phyloP scores from a whole-genome alignment of 2,888 invertebrate genomes.

The Cynaeus angustus region DNA sequence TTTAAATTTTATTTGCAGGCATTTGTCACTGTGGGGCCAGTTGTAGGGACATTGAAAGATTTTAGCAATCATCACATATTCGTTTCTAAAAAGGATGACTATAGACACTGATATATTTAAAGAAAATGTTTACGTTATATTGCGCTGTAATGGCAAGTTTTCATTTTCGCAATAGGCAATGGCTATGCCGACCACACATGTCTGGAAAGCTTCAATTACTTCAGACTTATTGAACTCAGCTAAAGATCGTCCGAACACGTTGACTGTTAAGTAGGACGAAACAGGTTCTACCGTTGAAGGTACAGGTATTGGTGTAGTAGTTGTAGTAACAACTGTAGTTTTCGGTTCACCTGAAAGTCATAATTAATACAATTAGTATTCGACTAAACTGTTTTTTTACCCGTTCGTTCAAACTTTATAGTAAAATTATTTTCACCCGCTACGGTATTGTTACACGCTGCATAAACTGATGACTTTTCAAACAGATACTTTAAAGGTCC shows the following conservation, averaged over 20 bases:
- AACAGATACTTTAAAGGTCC: slow-evolving; percentile 32
- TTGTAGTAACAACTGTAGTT: slow-evolving; percentile 30
- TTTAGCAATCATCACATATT: slow-evolving; percentile 24
- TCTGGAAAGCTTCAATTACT: slow-evolving; percentile 15
- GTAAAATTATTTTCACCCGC: slow-evolving; percentile 4
- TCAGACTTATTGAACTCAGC: slow-evolving; percentile 4
- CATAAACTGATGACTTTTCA: slow-evolving; percentile 20
- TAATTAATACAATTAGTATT: not conserved
- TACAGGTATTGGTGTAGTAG: slow-evolving; percentile 15
- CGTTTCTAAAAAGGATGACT: slow-evolving; percentile 17
- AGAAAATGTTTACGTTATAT: slow-evolving; percentile 28
- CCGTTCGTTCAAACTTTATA: slow-evolving; percentile 20
- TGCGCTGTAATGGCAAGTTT: not conserved
- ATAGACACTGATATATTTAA: not conserved
- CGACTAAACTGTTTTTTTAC: slow-evolving; percentile 1
- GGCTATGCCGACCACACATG: slow-evolving; percentile 19
- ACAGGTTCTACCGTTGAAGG: slow-evolving; percentile 24
- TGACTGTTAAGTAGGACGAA: slow-evolving; percentile 29
- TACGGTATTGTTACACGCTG: not conserved
- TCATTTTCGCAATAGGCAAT: slow-evolving; percentile 19
- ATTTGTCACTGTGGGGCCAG: slow-evolving; percentile 23
- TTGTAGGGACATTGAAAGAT: slow-evolving; percentile 31
- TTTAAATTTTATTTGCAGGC: slow-evolving; percentile 26
- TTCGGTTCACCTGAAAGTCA: slow-evolving; percentile 3
- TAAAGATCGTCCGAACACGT: slow-evolving; percentile 15